Evolutionary conservation across 2,797 vertebrate genomes (phyloP).

Genomic region (Eulemur albifrons): DNA sequence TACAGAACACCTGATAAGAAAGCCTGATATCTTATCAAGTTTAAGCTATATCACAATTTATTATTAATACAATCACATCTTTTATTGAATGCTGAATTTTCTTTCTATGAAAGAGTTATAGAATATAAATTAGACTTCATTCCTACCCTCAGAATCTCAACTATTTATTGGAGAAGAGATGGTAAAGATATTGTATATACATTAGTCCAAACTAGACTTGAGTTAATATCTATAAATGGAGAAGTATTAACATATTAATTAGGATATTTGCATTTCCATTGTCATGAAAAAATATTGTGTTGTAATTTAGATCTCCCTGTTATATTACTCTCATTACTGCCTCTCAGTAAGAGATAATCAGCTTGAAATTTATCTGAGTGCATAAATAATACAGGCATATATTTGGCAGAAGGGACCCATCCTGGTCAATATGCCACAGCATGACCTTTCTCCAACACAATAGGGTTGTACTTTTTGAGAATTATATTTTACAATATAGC

Average conservation of each 20-base stretch:
- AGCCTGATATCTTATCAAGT: not conserved
- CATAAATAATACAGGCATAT: not conserved
- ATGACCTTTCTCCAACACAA: not conserved
- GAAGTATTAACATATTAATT: slow-evolving; percentile 52
- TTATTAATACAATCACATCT: not conserved
- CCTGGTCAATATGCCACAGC: not conserved
- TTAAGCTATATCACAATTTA: not conserved
- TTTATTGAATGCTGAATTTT: not conserved
- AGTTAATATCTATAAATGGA: slow-evolving; percentile 43
- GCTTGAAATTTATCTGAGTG: slow-evolving; percentile 38
- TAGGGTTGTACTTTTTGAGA: not conserved
- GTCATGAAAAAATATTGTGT: slow-evolving; percentile 55
- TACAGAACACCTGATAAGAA: not conserved
- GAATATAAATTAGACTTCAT: not conserved
- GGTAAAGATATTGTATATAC: not conserved
- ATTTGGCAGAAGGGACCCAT: not conserved
- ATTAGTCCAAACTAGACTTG: not conserved
- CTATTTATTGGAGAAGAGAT: not conserved
- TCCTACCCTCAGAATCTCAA: not conserved
- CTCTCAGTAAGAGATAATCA: slow-evolving; percentile 49
- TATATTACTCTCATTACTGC: slow-evolving; percentile 56
- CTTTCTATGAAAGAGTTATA: not conserved
- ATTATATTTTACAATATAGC: not conserved
- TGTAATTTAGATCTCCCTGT: slow-evolving; percentile 60
- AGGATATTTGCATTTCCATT: slow-evolving; percentile 60